Evolutionary conservation across 2,113 vertebrate genomes (phyloP).

Genomic region (Pedetes capensis): DNA sequence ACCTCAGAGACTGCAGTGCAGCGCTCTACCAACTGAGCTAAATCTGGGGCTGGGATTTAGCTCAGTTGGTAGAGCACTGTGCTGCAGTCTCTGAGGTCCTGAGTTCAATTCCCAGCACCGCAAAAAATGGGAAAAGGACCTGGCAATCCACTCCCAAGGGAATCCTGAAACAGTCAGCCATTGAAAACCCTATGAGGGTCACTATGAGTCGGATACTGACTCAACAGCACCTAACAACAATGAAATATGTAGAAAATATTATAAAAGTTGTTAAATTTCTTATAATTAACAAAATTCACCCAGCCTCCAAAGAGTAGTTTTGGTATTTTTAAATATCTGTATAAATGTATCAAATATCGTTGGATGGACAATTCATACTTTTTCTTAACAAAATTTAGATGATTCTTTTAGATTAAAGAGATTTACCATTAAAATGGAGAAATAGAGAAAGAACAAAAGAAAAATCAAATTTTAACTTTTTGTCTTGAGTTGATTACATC

Average conservation of each 20-base stretch:
- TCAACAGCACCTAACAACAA: no score
- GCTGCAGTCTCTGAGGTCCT: no score
- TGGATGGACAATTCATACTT: not conserved
- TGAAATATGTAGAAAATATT: slow-evolving; percentile 25
- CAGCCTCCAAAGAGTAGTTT: not conserved
- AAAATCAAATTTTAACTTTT: not conserved
- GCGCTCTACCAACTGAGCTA: no score
- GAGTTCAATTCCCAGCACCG: no score
- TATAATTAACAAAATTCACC: slow-evolving; percentile 16
- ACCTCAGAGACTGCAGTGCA: no score
- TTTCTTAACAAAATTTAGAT: slow-evolving; percentile 1
- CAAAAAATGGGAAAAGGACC: no score
- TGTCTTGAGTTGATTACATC: not conserved
- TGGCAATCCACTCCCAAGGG: no score
- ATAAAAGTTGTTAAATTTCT: slow-evolving; percentile 1
- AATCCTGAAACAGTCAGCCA: no score
- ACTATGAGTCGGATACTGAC: no score
- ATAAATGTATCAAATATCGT: not conserved
- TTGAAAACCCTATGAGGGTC: no score
- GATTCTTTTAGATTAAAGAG: not conserved
- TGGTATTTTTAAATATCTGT: not conserved
- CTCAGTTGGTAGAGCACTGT: no score
- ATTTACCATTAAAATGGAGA: not conserved
- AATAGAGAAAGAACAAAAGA: not conserved
- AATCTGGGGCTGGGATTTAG: no score